These are phyloP conservation scores for Umimayanthus kanabou DNA, from an alignment of 92 coral and sea anemone genomes.

Conservation along the genomic window DNA sequence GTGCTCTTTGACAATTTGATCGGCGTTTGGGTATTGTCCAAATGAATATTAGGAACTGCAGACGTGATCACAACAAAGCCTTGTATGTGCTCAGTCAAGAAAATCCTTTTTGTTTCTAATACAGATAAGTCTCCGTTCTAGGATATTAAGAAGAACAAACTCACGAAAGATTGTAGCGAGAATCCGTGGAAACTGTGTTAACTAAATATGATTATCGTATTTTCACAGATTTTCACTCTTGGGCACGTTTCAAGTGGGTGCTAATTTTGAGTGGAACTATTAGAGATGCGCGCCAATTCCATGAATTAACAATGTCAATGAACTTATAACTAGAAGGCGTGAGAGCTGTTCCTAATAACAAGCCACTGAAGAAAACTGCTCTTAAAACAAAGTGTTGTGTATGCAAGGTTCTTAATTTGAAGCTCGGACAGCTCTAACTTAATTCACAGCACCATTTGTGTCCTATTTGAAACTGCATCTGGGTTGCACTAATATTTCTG, in stretches of 20 bases:
- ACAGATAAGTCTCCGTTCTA: background rate
- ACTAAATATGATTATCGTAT: background rate
- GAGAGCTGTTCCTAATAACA: background rate
- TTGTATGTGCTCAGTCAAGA: background rate
- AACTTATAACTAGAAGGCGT: background rate
- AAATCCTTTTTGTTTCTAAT: background rate
- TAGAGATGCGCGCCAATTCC: background rate
- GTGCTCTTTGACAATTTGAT: conserved; percentile 5
- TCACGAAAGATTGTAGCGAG: background rate
- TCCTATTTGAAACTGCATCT: too few species aligned
- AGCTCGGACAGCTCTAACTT: background rate
- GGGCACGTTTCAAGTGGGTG: conserved; percentile 25
- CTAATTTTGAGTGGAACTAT: conserved; percentile 19
- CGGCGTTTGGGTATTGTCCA: conserved; percentile 25
- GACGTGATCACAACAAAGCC: background rate
- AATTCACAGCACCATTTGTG: too few species aligned
- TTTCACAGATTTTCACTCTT: conserved; percentile 5
- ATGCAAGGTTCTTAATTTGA: too few species aligned
- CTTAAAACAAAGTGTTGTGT: background rate
- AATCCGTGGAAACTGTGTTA: background rate
- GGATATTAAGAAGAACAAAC: background rate
- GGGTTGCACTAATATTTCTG: background rate
- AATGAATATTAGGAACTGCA: conserved; percentile 27
- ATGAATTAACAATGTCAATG: background rate
- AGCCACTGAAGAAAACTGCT: background rate